phyloP scores from a whole-genome alignment of 2,797 vertebrate genomes.

The Alca torda region DNA sequence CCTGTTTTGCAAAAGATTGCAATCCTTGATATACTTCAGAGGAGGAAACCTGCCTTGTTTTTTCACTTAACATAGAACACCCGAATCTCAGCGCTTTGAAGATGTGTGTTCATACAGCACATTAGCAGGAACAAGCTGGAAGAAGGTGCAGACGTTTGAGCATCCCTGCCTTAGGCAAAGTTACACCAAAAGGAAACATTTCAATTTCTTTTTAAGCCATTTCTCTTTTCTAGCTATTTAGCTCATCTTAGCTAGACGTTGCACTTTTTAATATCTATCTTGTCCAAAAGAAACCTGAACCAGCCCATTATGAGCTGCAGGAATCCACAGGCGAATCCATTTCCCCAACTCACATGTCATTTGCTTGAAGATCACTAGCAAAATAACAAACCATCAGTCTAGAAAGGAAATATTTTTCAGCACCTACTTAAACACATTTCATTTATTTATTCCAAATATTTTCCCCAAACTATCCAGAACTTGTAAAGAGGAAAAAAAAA shows the following conservation, averaged over 20 bases:
- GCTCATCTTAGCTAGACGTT: background rate
- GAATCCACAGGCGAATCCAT: background rate
- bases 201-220: background rate
- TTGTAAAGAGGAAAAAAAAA: background rate
- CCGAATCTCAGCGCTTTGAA: background rate
- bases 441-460: constrained; percentile 45
- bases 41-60: background rate
- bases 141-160: background rate
- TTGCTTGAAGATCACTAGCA: constrained; percentile 8
- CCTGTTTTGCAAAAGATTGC: background rate
- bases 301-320: background rate
- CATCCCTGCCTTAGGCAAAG: background rate
- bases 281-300: background rate
- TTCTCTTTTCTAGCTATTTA: background rate
- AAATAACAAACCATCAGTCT: background rate
- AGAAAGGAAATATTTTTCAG: constrained; percentile 49
- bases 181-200: background rate
- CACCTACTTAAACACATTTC: constrained; percentile 42
- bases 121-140: background rate
- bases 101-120: background rate
- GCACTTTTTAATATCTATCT: background rate
- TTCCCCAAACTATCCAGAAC: constrained; percentile 29
- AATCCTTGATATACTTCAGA: background rate
- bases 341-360: background rate
- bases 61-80: background rate